These are phyloP conservation scores for Eulimnadia texana DNA, from an alignment of 1,140 invertebrate species.

Conservation along the genomic window DNA sequence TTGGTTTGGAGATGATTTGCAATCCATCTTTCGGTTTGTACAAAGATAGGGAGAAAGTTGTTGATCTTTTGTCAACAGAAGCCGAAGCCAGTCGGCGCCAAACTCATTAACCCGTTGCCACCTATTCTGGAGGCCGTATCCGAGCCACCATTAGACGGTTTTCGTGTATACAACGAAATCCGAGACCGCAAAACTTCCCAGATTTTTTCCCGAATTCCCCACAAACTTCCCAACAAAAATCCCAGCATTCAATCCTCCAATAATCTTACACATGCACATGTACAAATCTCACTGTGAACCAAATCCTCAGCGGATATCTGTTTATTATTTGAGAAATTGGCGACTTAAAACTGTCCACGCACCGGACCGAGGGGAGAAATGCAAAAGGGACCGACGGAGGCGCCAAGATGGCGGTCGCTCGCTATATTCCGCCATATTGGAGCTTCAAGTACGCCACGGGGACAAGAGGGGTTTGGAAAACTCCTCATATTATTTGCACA, in stretches of 20 bases:
- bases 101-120: slow-evolving; percentile 13
- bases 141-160: slow-evolving; percentile 7
- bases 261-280: too few relatives aligned
- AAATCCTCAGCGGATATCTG: not conserved
- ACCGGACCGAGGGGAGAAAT: too few relatives aligned
- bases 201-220: too few relatives aligned
- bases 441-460: not conserved
- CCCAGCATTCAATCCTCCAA: too few relatives aligned
- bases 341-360: too few relatives aligned
- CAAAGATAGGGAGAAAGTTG: not conserved
- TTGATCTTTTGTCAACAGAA: not conserved
- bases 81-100: slow-evolving; percentile 8
- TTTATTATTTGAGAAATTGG: not conserved
- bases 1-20: too few relatives aligned
- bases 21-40: not conserved
- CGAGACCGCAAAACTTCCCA: not conserved
- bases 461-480: too few relatives aligned
- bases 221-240: too few relatives aligned
- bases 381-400: not conserved
- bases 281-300: too few relatives aligned
- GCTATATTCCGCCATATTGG: not conserved
- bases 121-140: slow-evolving; percentile 7
- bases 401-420: not conserved
- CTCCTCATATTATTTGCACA: too few relatives aligned
- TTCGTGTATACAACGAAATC: not conserved